Percentiles rank a stretch among this genome's conserved stretches.
Conservation (phyloP, 2,113 vertebrate genomes). For the Canis aureus region DNA sequence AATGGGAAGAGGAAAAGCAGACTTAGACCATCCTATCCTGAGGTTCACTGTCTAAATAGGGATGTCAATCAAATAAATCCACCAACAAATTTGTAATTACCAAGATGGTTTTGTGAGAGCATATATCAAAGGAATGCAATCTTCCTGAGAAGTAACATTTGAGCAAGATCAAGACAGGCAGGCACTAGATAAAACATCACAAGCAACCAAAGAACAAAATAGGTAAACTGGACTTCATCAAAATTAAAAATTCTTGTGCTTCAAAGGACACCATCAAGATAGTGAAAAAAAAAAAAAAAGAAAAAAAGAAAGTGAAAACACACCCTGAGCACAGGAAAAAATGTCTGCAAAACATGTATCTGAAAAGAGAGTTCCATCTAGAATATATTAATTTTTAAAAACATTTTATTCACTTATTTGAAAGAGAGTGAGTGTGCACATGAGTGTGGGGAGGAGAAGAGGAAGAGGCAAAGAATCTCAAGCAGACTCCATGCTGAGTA, state of each 20-base stretch:
- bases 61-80: neutral
- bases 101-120: neutral
- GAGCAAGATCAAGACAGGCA: neutral
- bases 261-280: neutral
- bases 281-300: neutral
- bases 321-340: neutral
- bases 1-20: neutral
- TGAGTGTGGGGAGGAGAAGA: neutral
- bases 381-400: neutral
- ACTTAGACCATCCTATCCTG: neutral
- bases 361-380: neutral
- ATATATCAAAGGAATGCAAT: neutral
- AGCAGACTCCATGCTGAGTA: neutral
- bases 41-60: neutral
- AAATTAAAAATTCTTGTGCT: neutral
- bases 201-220: conserved; percentile 1
- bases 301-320: neutral
- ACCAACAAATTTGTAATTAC: neutral
- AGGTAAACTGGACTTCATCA: neutral
- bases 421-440: too few species aligned
- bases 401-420: neutral
- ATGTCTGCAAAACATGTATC: neutral
- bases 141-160: neutral
- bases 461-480: neutral
- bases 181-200: neutral